Conservation (phyloP, 2,888 invertebrate genomes). For the Lumbricus terrestris region DNA sequence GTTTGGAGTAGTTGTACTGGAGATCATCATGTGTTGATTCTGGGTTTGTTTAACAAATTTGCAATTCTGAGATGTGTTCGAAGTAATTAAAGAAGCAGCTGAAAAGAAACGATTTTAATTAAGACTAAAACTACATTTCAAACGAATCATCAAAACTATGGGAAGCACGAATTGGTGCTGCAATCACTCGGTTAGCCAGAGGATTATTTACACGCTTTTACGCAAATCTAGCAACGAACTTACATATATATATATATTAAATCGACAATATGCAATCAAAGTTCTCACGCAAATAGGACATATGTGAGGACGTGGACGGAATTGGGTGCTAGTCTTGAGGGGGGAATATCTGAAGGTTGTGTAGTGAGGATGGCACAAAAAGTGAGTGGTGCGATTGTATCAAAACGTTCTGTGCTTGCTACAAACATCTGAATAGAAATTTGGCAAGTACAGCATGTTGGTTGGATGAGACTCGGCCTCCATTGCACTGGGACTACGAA, state of each 20-base stretch:
- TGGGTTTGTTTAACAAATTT: background rate
- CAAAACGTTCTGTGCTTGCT: no score
- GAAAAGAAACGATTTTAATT: background rate
- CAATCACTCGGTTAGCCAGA: background rate
- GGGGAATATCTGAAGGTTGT: background rate
- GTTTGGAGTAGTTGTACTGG: background rate
- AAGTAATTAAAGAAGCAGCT: background rate
- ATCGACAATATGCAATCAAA: background rate
- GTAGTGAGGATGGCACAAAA: no score
- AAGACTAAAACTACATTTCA: background rate
- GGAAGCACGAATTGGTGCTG: background rate
- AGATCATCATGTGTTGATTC: background rate
- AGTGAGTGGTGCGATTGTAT: no score
- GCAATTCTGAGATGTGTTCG: background rate
- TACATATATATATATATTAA: background rate
- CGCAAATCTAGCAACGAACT: background rate
- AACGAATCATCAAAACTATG: background rate
- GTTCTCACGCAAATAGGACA: background rate
- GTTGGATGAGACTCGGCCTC: no score
- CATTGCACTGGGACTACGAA: no score
- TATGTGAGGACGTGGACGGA: background rate
- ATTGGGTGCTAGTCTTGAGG: background rate
- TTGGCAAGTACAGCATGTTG: no score
- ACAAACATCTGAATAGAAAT: no score
- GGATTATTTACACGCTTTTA: background rate